A percentile compares a stretch with the other conserved stretches of the same genome.
These are phyloP conservation scores for Brachionus paranguensis DNA, from an alignment of 1,140 invertebrate genomes.

Conservation along the genomic window DNA sequence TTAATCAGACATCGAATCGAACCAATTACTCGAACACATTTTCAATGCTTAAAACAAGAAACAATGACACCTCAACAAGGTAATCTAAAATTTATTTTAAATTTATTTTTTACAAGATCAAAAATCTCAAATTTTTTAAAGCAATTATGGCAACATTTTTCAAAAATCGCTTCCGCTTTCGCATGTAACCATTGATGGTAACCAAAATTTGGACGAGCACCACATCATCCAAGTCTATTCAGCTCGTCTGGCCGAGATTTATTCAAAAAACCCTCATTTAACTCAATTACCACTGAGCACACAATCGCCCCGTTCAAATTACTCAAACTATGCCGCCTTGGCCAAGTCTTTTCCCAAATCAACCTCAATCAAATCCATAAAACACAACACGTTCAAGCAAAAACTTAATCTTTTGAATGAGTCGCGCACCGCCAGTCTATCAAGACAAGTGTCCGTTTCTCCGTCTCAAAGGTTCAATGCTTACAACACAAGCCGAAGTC, in stretches of 20 bases:
- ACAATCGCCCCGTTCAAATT: neutral
- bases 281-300: neutral
- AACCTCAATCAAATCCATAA: neutral
- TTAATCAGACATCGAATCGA: neutral
- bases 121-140: neutral
- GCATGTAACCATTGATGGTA: neutral
- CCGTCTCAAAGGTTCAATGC: conserved; percentile 43
- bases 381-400: neutral
- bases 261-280: conserved; percentile 11
- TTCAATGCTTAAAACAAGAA: neutral
- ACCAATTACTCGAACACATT: neutral
- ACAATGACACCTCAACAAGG: neutral
- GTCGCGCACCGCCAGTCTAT: neutral
- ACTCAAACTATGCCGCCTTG: neutral
- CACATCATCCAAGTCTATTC: neutral
- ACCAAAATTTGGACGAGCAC: neutral
- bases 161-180: neutral
- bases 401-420: neutral
- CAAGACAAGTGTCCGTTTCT: neutral
- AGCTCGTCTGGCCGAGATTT: neutral
- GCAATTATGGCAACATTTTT: neutral
- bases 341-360: neutral
- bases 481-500: conserved; percentile 46
- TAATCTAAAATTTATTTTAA: neutral
- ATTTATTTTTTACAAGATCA: neutral